These are phyloP conservation scores for Acipenser ruthenus DNA, from an alignment of 2,797 vertebrate genomes.

Conservation along the genomic window DNA sequence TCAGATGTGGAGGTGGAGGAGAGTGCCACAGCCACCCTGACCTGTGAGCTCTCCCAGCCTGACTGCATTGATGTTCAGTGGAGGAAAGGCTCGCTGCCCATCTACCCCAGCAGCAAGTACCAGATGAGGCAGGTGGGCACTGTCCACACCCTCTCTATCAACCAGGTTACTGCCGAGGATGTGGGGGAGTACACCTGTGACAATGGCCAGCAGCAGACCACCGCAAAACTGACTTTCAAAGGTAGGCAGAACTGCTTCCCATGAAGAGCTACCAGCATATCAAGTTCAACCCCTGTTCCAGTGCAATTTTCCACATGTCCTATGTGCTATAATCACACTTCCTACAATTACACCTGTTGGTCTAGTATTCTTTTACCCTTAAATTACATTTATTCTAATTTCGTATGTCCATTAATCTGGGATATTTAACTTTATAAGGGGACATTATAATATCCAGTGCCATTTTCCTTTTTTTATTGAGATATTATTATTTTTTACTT, in stretches of 20 bases:
- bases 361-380: too few species aligned
- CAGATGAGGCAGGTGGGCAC: slow-evolving; percentile 31
- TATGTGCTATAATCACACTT: too few species aligned
- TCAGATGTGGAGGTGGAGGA: slow-evolving; percentile 30
- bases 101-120: slow-evolving; percentile 27
- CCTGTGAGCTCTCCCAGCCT: slow-evolving; percentile 34
- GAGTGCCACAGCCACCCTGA: slow-evolving; percentile 23
- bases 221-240: slow-evolving; percentile 37
- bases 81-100: slow-evolving; percentile 29
- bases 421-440: too few species aligned
- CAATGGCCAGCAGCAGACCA: slow-evolving; percentile 35
- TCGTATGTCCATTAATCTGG: too few species aligned
- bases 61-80: slow-evolving; percentile 3
- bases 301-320: too few species aligned
- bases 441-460: too few species aligned
- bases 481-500: too few species aligned
- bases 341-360: too few species aligned
- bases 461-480: too few species aligned
- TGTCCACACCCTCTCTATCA: slow-evolving; percentile 42
- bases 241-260: slow-evolving; percentile 26
- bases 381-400: too few species aligned
- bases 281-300: too few species aligned
- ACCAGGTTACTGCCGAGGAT: slow-evolving; percentile 20
- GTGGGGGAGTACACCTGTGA: slow-evolving; percentile 44
- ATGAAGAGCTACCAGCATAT: too few species aligned